These are phyloP conservation scores for Artemia sinica DNA, from an alignment of 2,888 invertebrate species.

Conservation along the genomic window DNA sequence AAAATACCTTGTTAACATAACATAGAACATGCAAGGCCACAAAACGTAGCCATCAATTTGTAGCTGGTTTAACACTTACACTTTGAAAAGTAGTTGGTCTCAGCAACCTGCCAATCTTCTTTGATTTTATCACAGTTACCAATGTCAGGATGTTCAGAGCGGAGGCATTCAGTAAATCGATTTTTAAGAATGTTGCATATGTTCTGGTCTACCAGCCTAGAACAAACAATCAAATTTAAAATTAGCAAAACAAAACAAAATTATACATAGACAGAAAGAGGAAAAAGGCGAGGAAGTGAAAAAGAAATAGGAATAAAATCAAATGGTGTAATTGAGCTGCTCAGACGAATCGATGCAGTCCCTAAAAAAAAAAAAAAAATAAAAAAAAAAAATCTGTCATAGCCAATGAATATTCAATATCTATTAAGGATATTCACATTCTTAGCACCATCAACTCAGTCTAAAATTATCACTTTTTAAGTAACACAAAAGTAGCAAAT, in stretches of 20 bases:
- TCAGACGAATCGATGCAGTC: background rate
- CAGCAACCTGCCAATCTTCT: constrained; percentile 53
- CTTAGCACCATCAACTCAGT: too few species aligned
- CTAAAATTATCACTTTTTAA: too few species aligned
- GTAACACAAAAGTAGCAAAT: too few species aligned
- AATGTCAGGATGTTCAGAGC: constrained; percentile 44
- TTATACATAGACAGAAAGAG: background rate
- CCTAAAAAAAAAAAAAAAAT: constrained; percentile 18
- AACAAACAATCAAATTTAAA: constrained; percentile 26
- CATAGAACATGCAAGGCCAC: too few species aligned
- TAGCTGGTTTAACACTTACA: constrained; percentile 43
- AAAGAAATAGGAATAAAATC: background rate
- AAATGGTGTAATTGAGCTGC: too few species aligned
- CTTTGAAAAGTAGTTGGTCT: constrained; percentile 79
- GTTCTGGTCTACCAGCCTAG: constrained; percentile 61
- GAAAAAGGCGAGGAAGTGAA: background rate
- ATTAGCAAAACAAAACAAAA: constrained; percentile 2
- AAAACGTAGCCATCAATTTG: too few species aligned
- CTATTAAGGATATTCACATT: too few species aligned
- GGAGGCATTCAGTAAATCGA: constrained; percentile 65
- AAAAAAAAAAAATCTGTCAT: too few species aligned
- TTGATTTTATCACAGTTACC: constrained; percentile 47
- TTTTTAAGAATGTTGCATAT: constrained; percentile 62
- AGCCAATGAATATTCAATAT: too few species aligned
- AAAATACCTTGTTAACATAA: too few species aligned